Evolutionary conservation across 2,113 vertebrate species (phyloP).

Genomic region (Antechinus stuartii): DNA sequence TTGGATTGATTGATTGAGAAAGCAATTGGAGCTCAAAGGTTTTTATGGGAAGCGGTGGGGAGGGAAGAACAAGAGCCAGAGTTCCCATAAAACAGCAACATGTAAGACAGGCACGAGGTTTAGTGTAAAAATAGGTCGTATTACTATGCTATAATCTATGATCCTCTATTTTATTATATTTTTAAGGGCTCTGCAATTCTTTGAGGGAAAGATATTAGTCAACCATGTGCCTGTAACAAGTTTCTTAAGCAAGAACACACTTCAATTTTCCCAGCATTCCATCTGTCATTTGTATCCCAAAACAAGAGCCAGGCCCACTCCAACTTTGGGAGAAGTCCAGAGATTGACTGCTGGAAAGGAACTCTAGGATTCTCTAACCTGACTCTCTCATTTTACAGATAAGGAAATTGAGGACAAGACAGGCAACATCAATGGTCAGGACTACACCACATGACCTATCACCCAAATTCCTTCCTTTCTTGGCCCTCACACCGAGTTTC

Average conservation of each 20-base stretch:
- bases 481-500: too few species aligned
- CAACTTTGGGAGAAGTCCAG: neutral
- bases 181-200: neutral
- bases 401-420: neutral
- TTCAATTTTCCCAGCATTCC: neutral
- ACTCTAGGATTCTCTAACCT: neutral
- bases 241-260: neutral
- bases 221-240: neutral
- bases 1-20: neutral
- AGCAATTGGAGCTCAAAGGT: neutral
- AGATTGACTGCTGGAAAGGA: neutral
- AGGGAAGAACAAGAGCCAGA: neutral
- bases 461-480: neutral
- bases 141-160: neutral
- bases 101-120: neutral
- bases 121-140: neutral
- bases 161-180: neutral
- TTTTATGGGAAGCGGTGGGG: neutral
- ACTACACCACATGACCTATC: neutral
- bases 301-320: neutral
- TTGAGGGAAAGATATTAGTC: neutral
- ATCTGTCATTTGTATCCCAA: neutral
- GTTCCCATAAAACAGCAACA: neutral
- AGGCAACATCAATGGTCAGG: neutral
- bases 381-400: neutral